These are phyloP conservation scores for Cebuella pygmaea DNA, from an alignment of 2,797 vertebrate genomes.

Conservation along the genomic window DNA sequence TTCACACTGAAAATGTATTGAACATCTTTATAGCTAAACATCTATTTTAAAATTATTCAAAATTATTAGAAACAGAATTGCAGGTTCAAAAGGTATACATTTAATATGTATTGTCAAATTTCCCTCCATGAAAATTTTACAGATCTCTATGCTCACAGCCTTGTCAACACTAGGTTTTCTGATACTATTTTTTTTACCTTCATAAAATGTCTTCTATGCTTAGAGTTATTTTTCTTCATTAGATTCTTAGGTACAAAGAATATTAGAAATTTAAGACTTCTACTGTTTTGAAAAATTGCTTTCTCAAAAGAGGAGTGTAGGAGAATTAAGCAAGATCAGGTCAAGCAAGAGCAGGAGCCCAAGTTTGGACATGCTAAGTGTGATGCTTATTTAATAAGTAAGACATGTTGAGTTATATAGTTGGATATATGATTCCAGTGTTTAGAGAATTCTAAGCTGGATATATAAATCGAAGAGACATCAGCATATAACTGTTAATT, in stretches of 20 bases:
- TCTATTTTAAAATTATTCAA: not conserved
- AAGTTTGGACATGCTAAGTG: not conserved
- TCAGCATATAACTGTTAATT: not conserved
- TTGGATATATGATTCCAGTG: not conserved
- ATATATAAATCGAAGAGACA: not conserved
- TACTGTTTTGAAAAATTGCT: slow-evolving; percentile 2
- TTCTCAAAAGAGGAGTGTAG: not conserved
- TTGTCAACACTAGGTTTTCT: not conserved
- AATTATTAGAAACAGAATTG: not conserved
- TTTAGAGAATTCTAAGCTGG: not conserved
- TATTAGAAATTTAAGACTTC: not conserved
- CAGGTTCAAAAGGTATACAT: not conserved
- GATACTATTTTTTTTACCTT: not conserved
- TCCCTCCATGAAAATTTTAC: not conserved
- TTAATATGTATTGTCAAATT: not conserved
- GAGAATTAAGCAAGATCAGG: not conserved
- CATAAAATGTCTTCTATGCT: not conserved
- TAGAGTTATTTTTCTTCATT: not conserved
- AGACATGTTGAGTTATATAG: not conserved
- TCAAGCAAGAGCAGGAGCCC: not conserved
- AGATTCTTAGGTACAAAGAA: not conserved
- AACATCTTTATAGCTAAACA: not conserved
- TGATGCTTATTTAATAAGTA: not conserved
- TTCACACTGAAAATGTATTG: not conserved
- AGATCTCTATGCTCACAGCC: not conserved